Conservation (phyloP, 2,797 vertebrate species). For the Rousettus madagascariensis region DNA sequence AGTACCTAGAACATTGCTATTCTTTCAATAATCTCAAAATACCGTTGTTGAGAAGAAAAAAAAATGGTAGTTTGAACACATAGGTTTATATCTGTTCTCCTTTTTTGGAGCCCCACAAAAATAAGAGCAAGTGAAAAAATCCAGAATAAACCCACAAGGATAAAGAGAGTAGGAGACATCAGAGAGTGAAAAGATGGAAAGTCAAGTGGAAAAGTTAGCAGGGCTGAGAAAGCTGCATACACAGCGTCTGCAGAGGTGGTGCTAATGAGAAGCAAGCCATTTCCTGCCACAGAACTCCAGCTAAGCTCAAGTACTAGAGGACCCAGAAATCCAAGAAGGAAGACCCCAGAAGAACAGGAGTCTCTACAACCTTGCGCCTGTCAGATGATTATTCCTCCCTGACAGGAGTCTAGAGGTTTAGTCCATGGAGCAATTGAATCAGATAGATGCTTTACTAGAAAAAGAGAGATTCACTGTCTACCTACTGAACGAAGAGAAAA, state of each 20-base stretch:
- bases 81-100: conserved; percentile 5
- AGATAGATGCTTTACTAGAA: not conserved
- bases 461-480: not conserved
- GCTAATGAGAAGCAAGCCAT: conserved; percentile 25
- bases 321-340: conserved; percentile 1
- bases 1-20: not conserved
- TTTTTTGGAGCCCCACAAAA: conserved; percentile 25
- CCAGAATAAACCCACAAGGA: conserved; percentile 41
- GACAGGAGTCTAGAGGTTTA: not conserved
- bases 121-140: conserved; percentile 44
- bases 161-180: conserved; percentile 40
- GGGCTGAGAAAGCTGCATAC: not conserved
- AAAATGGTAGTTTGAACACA: not conserved
- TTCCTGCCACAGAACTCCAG: conserved; percentile 42
- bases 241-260: conserved; percentile 34
- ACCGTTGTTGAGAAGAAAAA: not conserved
- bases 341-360: not conserved
- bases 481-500: not conserved
- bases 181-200: conserved; percentile 35
- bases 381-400: not conserved
- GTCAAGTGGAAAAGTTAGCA: conserved; percentile 41
- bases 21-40: not conserved
- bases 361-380: not conserved
- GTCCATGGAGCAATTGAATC: not conserved
- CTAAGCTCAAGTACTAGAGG: not conserved